Conservation (phyloP, 2,888 invertebrate genomes). For the Limnephilus rhombicus region DNA sequence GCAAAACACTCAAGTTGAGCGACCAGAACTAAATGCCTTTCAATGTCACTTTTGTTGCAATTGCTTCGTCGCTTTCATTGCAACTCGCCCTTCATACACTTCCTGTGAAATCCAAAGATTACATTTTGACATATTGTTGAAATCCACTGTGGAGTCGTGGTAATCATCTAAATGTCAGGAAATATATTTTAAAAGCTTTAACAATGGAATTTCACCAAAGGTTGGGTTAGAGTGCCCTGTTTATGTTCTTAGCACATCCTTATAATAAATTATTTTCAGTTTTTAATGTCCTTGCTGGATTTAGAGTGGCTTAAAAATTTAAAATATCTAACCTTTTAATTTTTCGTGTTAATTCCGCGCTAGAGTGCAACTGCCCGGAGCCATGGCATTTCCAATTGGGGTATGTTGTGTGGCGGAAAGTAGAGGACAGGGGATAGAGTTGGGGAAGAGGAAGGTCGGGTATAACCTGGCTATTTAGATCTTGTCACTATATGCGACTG, state of each 20-base stretch:
- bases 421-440: too few relatives aligned
- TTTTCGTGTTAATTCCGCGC: too few relatives aligned
- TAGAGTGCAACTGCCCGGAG: too few relatives aligned
- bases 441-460: too few relatives aligned
- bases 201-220: not conserved
- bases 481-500: too few relatives aligned
- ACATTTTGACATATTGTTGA: not conserved
- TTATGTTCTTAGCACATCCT: not conserved
- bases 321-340: too few relatives aligned
- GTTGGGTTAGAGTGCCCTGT: not conserved
- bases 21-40: not conserved
- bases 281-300: not conserved
- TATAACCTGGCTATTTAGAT: too few relatives aligned
- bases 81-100: not conserved
- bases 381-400: too few relatives aligned
- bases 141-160: not conserved
- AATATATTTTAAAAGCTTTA: not conserved
- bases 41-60: not conserved
- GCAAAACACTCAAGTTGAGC: not conserved
- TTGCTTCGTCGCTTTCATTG: not conserved
- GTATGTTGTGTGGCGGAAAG: too few relatives aligned
- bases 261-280: too few relatives aligned
- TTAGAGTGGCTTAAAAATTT: too few relatives aligned
- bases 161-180: not conserved
- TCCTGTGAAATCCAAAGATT: not conserved